A percentile compares a stretch with the other conserved stretches of the same genome.
These are phyloP conservation scores for Bucco capensis DNA, from an alignment of 2,113 vertebrate species.

Conservation along the genomic window DNA sequence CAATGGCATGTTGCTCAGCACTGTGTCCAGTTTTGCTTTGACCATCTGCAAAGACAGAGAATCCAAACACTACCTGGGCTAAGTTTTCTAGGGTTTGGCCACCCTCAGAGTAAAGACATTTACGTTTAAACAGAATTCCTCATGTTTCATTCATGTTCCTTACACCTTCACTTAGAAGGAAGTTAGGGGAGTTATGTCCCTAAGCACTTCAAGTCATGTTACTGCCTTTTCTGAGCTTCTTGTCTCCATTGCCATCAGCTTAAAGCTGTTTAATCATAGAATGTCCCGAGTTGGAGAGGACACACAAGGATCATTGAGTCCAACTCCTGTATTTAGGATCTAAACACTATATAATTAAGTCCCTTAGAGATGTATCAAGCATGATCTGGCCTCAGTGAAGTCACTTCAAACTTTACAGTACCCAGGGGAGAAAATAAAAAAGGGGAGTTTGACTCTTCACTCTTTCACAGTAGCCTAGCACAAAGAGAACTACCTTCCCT, in stretches of 20 bases:
- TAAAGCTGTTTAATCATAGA: not conserved
- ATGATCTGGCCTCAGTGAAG: not conserved
- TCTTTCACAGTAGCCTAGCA: not conserved
- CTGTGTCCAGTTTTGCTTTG: not conserved
- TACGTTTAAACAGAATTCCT: not conserved
- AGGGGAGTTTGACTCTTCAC: not conserved
- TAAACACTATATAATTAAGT: not conserved
- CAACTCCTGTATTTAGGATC: too few species aligned
- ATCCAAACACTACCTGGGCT: not conserved
- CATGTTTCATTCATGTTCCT: not conserved
- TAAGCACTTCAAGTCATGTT: not conserved
- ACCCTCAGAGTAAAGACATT: not conserved
- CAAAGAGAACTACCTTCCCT: not conserved
- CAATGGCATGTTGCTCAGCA: not conserved
- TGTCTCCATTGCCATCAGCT: not conserved
- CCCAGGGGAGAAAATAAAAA: not conserved
- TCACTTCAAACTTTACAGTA: not conserved
- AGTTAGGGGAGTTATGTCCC: not conserved
- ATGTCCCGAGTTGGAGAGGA: too few species aligned
- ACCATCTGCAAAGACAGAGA: not conserved
- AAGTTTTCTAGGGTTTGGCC: not conserved
- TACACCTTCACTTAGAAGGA: not conserved
- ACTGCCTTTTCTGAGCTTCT: not conserved
- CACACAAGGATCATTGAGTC: too few species aligned
- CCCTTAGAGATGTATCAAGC: not conserved